These are phyloP conservation scores for Hybognathus amarus DNA, from an alignment of 2,797 vertebrate species.

Conservation along the genomic window DNA sequence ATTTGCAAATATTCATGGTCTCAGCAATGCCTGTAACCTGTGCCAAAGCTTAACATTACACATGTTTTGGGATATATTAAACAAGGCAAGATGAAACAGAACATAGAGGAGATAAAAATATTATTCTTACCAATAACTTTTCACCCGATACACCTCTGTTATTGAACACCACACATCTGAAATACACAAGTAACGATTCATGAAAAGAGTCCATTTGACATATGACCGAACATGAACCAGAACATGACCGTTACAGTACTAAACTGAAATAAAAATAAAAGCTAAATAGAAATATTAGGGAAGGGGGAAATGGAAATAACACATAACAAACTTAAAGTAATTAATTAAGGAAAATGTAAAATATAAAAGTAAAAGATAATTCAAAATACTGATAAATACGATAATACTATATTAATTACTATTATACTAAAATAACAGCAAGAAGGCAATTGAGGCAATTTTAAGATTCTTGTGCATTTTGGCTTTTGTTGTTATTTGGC, in stretches of 20 bases:
- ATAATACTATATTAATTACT: no score
- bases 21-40: not conserved
- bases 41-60: not conserved
- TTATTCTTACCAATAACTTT: constrained; percentile 88
- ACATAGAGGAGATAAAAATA: not conserved
- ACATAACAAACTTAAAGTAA: no score
- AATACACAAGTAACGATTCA: constrained; percentile 66
- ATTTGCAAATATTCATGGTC: not conserved
- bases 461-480: no score
- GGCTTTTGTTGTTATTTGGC: no score
- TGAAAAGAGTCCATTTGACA: not conserved
- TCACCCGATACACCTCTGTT: constrained; percentile 96
- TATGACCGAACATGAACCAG: no score
- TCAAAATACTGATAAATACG: no score
- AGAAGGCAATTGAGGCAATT: no score
- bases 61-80: not conserved
- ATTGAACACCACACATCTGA: constrained; percentile 95
- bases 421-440: no score
- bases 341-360: no score
- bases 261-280: not conserved
- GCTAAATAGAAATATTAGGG: not conserved
- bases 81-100: not conserved
- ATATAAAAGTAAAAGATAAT: no score
- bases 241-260: not conserved
- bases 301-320: no score